Conservation (phyloP, 2,113 vertebrate species). For the Sturnus vulgaris region DNA sequence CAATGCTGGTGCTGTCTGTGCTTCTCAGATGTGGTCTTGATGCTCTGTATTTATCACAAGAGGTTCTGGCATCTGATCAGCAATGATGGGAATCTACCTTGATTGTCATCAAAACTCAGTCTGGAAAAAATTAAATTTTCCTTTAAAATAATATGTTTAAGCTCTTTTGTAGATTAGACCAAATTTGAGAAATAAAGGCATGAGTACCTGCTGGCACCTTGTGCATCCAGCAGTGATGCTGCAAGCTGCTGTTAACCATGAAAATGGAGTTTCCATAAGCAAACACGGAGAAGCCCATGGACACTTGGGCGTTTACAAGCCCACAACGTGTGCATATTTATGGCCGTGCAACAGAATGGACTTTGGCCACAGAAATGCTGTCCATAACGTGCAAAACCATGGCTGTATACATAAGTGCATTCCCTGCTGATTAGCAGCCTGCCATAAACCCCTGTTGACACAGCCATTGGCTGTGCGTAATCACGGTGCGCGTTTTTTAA, state of each 20-base stretch:
- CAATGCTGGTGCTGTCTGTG: neutral
- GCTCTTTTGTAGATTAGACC: neutral
- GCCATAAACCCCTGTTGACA: constrained; percentile 12
- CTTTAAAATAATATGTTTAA: neutral
- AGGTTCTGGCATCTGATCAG: neutral
- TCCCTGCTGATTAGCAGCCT: constrained; percentile 31
- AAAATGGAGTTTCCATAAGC: neutral
- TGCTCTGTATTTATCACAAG: neutral
- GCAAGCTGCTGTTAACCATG: neutral
- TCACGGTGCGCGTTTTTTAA: neutral
- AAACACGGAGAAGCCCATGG: neutral
- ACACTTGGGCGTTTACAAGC: neutral
- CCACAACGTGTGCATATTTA: neutral
- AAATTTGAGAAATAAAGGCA: neutral
- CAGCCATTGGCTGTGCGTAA: neutral
- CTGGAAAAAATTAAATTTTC: neutral
- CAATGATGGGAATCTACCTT: neutral
- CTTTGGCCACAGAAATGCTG: neutral
- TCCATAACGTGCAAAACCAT: neutral
- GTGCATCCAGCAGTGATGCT: neutral
- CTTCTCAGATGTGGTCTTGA: neutral
- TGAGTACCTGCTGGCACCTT: neutral
- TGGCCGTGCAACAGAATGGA: accelerated
- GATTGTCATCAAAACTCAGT: neutral
- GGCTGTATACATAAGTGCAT: neutral